Percentiles rank a stretch among this genome's conserved stretches.
Evolutionary conservation across 2,113 vertebrate genomes (phyloP).

Genomic region (Stegostoma tigrinum): DNA sequence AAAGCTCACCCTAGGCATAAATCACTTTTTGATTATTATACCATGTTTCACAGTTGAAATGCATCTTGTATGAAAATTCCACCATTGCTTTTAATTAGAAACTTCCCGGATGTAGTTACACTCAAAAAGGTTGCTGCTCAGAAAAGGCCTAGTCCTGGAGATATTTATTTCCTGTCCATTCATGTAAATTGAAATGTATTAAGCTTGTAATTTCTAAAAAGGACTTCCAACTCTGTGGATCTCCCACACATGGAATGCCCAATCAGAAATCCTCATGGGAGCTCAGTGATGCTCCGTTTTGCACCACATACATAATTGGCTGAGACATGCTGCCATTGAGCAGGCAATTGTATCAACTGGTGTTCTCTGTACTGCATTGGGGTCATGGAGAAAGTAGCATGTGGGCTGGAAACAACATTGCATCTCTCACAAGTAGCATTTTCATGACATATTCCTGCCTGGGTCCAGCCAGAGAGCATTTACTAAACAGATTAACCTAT

Average conservation of each 20-base stretch:
- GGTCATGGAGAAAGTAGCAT: slow-evolving; percentile 44
- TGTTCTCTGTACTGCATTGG: slow-evolving; percentile 45
- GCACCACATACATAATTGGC: neutral
- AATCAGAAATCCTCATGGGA: neutral
- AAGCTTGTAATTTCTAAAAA: neutral
- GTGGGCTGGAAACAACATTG: slow-evolving; percentile 51
- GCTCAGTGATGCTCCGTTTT: too few relatives aligned
- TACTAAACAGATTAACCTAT: slow-evolving; percentile 62
- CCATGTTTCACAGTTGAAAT: neutral
- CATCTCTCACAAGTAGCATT: slow-evolving; percentile 58
- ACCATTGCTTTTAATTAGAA: neutral
- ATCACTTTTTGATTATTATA: neutral
- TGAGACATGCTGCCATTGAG: neutral
- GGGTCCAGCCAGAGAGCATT: slow-evolving; percentile 44
- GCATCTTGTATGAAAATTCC: neutral
- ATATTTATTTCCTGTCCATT: neutral
- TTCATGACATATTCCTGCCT: slow-evolving; percentile 55
- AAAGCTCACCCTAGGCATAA: neutral
- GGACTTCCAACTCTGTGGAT: neutral
- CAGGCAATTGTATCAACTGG: slow-evolving; percentile 38
- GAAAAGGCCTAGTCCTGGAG: neutral
- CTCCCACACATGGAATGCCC: neutral
- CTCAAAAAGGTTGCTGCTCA: neutral
- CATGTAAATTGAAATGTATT: neutral
- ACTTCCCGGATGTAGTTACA: neutral